Evolutionary conservation across 2,113 vertebrate species (phyloP).

Genomic region (Elephantulus edwardii): DNA sequence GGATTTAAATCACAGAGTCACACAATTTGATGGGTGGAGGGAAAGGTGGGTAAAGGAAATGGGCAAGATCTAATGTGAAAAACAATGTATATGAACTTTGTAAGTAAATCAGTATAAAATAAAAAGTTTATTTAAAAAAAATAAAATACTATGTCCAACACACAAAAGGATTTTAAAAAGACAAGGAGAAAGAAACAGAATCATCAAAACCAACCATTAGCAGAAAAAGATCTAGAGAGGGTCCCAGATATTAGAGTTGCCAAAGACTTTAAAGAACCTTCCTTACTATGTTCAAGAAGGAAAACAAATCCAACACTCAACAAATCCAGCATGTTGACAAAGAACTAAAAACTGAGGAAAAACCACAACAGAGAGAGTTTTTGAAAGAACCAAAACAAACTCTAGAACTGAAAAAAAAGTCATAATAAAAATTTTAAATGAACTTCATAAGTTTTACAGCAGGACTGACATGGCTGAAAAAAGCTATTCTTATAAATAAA

Average conservation of each 20-base stretch:
- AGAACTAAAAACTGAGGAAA: background rate
- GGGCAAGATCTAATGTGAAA: no score
- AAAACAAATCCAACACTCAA: background rate
- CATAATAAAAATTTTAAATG: slow-evolving; percentile 1
- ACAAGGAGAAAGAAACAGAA: background rate
- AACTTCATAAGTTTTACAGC: background rate
- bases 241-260: background rate
- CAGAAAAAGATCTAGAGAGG: background rate
- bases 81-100: no score
- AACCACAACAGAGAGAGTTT: background rate
- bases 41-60: no score
- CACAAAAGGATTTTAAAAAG: slow-evolving; percentile 7
- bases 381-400: slow-evolving; percentile 21
- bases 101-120: no score
- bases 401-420: slow-evolving; percentile 10
- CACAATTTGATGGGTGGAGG: no score
- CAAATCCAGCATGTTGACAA: no score
- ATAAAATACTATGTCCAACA: no score
- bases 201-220: slow-evolving; percentile 1
- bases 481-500: background rate
- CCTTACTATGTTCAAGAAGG: background rate
- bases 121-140: no score
- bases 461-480: background rate
- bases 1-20: no score
- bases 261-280: background rate